Evolutionary conservation across 2,888 invertebrate species (phyloP), one percentile per base, ranked within the genome.

Genomic region (Himalopsyche anomala): DNA sequence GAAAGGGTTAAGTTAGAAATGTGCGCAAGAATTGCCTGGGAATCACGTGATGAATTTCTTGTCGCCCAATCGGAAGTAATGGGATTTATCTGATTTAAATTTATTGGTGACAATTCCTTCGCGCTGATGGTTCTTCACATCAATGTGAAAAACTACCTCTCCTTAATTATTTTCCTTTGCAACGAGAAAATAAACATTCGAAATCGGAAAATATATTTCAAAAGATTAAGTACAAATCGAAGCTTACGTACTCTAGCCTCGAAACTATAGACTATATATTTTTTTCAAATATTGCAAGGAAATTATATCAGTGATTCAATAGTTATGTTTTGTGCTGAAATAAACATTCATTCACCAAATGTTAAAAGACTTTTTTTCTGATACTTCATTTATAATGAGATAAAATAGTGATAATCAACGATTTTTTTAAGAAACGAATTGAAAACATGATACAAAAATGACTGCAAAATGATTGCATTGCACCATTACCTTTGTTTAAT

Each of bases 41-140:
- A 62, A 11, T 62, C 62, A 62, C 19, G 62, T 62, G 62, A 62
- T 62, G 28, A 62, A 62, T 62, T 28, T 62, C 62, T 62, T 51
- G 51, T 51, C 62, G 19, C 62, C 62, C 62, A 28, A 62, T 62
- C 28, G 62, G 4, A 19, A 62, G 62, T 62, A 62, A 62, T 62
- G 62, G 62, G 28, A 62, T 62, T 62, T 62, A 62, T 62, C 62
- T 62, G 62, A 62, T 62, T 62, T 62, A 62, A 62, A 62, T 62
- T 62, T 62, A 62, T 62, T 62, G 62, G 62, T 11, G 19, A 62
- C 19, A 11, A 62, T 62, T 62, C 28, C 62, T 28, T 62, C 62
- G 62, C 62, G 62, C 62, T 62, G 62, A 62, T 62, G 62, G n/a
- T 28, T 62, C 62, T 62, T 62, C 62, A 11, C 28, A 62, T 62